Evolutionary conservation across 1,140 invertebrate genomes (phyloP).

Genomic region (Mesaphorura yosii): DNA sequence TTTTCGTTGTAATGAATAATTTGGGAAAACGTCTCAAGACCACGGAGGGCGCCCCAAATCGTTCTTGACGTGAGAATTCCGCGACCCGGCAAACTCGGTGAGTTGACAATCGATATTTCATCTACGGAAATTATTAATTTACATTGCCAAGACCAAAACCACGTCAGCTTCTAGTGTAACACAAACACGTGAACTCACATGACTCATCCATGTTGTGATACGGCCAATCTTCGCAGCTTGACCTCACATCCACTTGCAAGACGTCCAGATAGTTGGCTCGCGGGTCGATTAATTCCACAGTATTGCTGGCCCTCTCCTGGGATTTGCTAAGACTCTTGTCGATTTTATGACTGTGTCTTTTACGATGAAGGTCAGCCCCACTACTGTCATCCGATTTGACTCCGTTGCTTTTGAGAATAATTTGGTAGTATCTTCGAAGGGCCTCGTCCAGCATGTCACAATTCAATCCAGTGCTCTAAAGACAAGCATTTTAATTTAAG

Average conservation of each 20-base stretch:
- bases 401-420: slow-evolving; percentile 31
- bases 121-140: slow-evolving; percentile 34
- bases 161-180: slow-evolving; percentile 30
- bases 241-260: slow-evolving; percentile 44
- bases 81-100: slow-evolving; percentile 32
- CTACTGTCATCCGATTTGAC: neutral
- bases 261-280: slow-evolving; percentile 33
- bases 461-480: slow-evolving; percentile 34
- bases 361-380: too few species aligned
- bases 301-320: slow-evolving; percentile 23
- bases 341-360: too few species aligned
- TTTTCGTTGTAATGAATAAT: slow-evolving; percentile 18
- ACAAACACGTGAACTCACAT: slow-evolving; percentile 44
- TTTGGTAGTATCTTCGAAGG: slow-evolving; percentile 41
- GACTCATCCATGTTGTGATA: slow-evolving; percentile 55
- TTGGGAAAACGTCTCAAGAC: slow-evolving; percentile 29
- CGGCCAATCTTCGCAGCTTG: slow-evolving; percentile 46
- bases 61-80: slow-evolving; percentile 33
- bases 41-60: slow-evolving; percentile 27
- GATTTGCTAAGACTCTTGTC: neutral
- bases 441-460: slow-evolving; percentile 48
- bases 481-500: slow-evolving; percentile 8
- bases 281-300: neutral
- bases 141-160: too few species aligned
- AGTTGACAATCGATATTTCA: slow-evolving; percentile 39